phyloP scores from a whole-genome alignment of 2,113 vertebrate species.

The Phaethon lepturus region DNA sequence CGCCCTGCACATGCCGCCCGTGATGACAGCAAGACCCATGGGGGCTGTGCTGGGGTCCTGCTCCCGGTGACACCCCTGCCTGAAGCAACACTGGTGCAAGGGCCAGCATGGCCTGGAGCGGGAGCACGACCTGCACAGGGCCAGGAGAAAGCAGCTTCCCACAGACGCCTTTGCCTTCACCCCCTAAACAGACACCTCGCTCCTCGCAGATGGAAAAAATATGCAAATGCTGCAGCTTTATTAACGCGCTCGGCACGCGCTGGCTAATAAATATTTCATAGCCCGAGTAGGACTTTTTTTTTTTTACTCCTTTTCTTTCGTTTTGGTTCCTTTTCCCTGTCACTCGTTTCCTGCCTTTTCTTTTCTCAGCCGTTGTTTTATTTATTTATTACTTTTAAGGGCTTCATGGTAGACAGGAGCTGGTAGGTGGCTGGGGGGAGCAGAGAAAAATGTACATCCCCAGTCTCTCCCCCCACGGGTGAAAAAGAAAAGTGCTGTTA shows the following conservation, averaged over 20 bases:
- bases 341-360: constrained; percentile 66
- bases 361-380: constrained; percentile 37
- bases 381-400: constrained; percentile 71
- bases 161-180: not conserved
- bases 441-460: not conserved
- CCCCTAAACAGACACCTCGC: constrained; percentile 4
- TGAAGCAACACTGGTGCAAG: fast-evolving
- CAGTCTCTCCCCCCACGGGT: constrained; percentile 10
- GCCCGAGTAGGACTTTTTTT: constrained; percentile 60
- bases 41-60: not conserved
- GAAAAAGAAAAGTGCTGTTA: constrained; percentile 43
- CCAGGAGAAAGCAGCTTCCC: not conserved
- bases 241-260: constrained; percentile 65
- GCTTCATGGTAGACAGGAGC: not conserved
- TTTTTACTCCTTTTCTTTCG: not conserved
- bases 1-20: fast-evolving
- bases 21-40: fast-evolving
- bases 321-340: constrained; percentile 61
- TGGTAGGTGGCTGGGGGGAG: not conserved
- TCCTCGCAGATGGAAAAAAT: not conserved
- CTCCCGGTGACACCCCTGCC: not conserved
- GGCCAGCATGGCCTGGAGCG: fast-evolving
- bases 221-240: constrained; percentile 66
- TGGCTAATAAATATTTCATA: constrained; percentile 75
- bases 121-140: fast-evolving